Evolutionary conservation across 92 coral and sea anemone genomes (phyloP), one percentile per base, ranked within the genome.

Genomic region (Siderastrea radians): DNA sequence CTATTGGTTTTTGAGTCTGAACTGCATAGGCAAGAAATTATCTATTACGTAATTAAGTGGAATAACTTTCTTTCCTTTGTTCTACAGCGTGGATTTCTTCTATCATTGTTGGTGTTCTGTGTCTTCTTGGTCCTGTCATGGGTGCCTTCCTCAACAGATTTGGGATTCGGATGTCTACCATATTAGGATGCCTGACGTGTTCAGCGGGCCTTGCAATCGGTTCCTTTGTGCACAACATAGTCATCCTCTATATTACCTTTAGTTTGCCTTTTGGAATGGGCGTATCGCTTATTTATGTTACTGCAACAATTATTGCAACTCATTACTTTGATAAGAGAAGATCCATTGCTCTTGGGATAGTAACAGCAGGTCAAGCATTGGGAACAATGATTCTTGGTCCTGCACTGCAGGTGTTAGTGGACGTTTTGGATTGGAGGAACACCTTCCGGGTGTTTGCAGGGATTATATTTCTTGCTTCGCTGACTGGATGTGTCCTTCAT

Each of bases 21-120:
- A n/a, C n/a, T n/a, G n/a, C n/a, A n/a, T n/a, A n/a, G n/a, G n/a
- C n/a, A n/a, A n/a, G n/a, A n/a, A n/a, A n/a, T n/a, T n/a, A n/a
- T n/a, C n/a, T n/a, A n/a, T n/a, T n/a, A n/a, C n/a, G n/a, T n/a
- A n/a, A n/a, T n/a, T n/a, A n/a, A n/a, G n/a, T n/a, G n/a, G n/a
- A n/a, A n/a, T n/a, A n/a, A n/a, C n/a, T 26, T 26, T 26, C 7
- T 55, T 74, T 45, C n/a, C 10, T 74, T 74, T 6, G 19, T 49
- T 49, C 71, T 45, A 5, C 93, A 92, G 93, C 95, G 4, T 92
- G 93, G 92, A 82, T 81, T 9, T 68, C 79, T 10, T 92, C 95
- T 10, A 67, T 89, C 78, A 70, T 89, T 4, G 14, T 70, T 16
- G 50, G 87, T 10, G n/a, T 80, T 60, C 1, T 70, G 15, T 75